Evolutionary conservation across 2,797 vertebrate species (phyloP).

Genomic region (Fringilla coelebs): DNA sequence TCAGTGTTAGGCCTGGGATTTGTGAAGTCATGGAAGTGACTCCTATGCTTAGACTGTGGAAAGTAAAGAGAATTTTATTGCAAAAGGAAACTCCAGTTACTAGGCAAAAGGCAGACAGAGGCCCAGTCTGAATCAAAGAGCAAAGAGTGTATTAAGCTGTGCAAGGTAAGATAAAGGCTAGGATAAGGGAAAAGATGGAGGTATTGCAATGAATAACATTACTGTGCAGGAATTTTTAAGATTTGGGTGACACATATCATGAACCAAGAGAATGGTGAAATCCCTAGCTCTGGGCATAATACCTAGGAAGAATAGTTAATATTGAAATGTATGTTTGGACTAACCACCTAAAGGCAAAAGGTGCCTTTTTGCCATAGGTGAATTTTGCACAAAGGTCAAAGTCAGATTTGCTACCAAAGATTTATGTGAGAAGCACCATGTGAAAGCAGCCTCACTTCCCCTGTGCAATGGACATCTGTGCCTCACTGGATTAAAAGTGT

Average conservation of each 20-base stretch:
- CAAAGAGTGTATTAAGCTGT: neutral
- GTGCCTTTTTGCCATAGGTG: neutral
- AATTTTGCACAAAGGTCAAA: neutral
- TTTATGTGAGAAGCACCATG: neutral
- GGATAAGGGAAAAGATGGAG: neutral
- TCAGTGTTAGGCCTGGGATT: neutral
- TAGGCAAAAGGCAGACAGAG: neutral
- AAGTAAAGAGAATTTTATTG: neutral
- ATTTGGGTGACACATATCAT: neutral
- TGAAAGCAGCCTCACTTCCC: neutral
- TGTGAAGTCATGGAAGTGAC: neutral
- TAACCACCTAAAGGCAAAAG: neutral
- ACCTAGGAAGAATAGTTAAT: neutral
- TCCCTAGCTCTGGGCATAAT: neutral
- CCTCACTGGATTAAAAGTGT: neutral
- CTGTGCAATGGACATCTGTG: rapidly evolving
- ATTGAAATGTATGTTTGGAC: neutral
- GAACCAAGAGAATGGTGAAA: neutral
- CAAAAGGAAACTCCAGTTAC: neutral
- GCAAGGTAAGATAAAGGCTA: neutral
- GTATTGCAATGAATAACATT: neutral
- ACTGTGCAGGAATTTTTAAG: neutral
- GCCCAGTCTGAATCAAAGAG: neutral
- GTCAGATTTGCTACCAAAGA: neutral
- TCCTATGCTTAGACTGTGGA: neutral